These are phyloP conservation scores for Venturia canescens DNA, from an alignment of 1,140 invertebrate genomes.

Conservation along the genomic window DNA sequence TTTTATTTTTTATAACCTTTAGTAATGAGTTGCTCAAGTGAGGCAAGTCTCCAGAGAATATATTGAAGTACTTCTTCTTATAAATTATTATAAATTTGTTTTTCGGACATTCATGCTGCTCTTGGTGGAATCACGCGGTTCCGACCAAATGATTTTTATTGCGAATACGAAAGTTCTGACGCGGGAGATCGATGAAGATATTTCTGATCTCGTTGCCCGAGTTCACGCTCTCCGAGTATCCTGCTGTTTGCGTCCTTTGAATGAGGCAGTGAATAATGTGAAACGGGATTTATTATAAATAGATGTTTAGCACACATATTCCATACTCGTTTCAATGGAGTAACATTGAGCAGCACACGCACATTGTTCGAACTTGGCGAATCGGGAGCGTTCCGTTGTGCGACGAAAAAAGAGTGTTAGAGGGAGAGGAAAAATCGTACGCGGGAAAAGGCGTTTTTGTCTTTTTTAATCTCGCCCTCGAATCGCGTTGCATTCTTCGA, in stretches of 20 bases:
- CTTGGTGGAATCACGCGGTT: too few species aligned
- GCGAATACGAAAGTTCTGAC: too few species aligned
- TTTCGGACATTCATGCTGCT: too few species aligned
- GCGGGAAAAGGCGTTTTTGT: constrained; percentile 14
- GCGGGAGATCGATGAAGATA: too few species aligned
- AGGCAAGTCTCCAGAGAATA: too few species aligned
- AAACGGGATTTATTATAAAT: constrained; percentile 7
- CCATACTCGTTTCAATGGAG: constrained; percentile 10
- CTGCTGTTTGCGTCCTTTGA: background rate
- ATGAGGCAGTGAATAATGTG: background rate
- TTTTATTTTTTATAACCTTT: too few species aligned
- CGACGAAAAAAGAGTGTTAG: background rate
- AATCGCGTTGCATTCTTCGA: constrained; percentile 27
- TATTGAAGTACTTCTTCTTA: too few species aligned
- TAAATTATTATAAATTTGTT: too few species aligned
- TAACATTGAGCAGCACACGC: background rate
- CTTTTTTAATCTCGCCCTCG: constrained; percentile 20
- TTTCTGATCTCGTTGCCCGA: background rate
- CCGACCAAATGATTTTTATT: too few species aligned
- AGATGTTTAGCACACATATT: constrained; percentile 23
- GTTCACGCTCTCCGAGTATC: background rate
- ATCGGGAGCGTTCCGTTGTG: constrained; percentile 11
- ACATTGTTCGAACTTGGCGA: constrained; percentile 7
- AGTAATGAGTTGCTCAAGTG: too few species aligned
- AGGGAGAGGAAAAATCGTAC: background rate